Evolutionary conservation across 1,140 invertebrate species (phyloP).

Genomic region (Zaprionus inermis): DNA sequence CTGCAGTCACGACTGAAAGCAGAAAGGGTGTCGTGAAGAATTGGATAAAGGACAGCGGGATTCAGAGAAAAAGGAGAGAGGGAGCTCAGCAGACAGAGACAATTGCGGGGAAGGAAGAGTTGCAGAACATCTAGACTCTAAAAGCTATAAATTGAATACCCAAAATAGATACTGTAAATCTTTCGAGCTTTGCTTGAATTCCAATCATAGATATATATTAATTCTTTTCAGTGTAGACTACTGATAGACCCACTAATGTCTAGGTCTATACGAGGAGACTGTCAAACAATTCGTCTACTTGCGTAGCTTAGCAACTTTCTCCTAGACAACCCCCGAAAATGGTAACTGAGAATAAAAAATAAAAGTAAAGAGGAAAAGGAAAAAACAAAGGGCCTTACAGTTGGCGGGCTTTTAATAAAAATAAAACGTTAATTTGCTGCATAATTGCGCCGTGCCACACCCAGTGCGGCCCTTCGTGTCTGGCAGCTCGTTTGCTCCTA

Average conservation of each 20-base stretch:
- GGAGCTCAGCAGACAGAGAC: no score
- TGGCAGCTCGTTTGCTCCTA: constrained; percentile 54
- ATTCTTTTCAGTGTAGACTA: constrained; percentile 29
- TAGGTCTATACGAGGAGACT: constrained; percentile 36
- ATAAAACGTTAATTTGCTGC: constrained; percentile 82
- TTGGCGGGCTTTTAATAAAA: constrained; percentile 78
- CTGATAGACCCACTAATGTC: constrained; percentile 33
- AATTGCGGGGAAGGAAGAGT: background rate
- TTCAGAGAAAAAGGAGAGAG: background rate
- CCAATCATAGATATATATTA: constrained; percentile 61
- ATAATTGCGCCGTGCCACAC: constrained; percentile 77
- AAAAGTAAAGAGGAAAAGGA: constrained; percentile 8
- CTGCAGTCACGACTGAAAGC: background rate
- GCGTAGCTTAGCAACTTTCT: constrained; percentile 14
- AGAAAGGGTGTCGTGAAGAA: background rate
- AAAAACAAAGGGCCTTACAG: constrained; percentile 46
- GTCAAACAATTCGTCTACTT: constrained; percentile 47
- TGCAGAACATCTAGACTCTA: background rate
- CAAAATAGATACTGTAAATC: background rate
- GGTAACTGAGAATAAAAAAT: constrained; percentile 14
- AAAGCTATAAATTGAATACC: background rate
- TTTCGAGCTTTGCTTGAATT: constrained; percentile 46
- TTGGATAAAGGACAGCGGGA: background rate
- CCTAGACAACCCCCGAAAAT: constrained; percentile 40
- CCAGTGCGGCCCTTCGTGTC: constrained; percentile 62